phyloP scores from a whole-genome alignment of 1,140 invertebrate genomes.

The Bombyx mandarina region DNA sequence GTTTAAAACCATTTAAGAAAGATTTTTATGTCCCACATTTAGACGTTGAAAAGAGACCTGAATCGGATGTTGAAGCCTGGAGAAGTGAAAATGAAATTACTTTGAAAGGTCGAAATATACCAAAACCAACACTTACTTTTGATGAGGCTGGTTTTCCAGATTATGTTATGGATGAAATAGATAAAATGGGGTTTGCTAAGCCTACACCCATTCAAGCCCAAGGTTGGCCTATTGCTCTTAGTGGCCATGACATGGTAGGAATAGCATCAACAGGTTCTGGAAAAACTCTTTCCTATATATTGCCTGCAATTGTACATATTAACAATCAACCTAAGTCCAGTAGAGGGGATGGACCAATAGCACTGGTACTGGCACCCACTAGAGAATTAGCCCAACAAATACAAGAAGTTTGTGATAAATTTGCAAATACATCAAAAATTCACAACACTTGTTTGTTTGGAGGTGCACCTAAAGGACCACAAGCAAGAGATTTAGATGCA shows the following conservation, averaged over 20 bases:
- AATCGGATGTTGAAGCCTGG: conserved; percentile 82
- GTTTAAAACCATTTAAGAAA: conserved; percentile 91
- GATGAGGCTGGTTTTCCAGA: conserved; percentile 88
- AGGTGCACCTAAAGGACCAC: conserved; percentile 90
- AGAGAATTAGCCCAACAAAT: conserved; percentile 98
- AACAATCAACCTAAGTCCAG: conserved; percentile 89
- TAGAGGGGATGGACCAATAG: conserved; percentile 91
- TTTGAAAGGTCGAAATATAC: conserved; percentile 83
- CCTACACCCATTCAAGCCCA: conserved; percentile 93
- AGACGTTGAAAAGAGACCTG: conserved; percentile 78
- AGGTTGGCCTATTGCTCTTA: conserved; percentile 94
- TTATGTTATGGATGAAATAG: conserved; percentile 83
- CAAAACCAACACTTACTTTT: conserved; percentile 86
- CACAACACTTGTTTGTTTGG: conserved; percentile 95
- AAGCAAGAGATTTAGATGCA: conserved; percentile 87
- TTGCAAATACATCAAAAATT: conserved; percentile 88
- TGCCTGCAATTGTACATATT: conserved; percentile 93
- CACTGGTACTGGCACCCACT: conserved; percentile 93
- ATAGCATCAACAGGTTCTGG: conserved; percentile 97
- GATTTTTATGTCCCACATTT: conserved; percentile 91
- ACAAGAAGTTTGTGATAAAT: conserved; percentile 93
- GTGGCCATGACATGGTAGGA: conserved; percentile 93
- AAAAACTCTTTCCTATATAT: conserved; percentile 88
- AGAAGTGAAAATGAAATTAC: conserved; percentile 85
- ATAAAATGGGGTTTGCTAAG: conserved; percentile 85